Conservation (phyloP, 2,888 invertebrate species). For the Cataglyphis cursor region DNA sequence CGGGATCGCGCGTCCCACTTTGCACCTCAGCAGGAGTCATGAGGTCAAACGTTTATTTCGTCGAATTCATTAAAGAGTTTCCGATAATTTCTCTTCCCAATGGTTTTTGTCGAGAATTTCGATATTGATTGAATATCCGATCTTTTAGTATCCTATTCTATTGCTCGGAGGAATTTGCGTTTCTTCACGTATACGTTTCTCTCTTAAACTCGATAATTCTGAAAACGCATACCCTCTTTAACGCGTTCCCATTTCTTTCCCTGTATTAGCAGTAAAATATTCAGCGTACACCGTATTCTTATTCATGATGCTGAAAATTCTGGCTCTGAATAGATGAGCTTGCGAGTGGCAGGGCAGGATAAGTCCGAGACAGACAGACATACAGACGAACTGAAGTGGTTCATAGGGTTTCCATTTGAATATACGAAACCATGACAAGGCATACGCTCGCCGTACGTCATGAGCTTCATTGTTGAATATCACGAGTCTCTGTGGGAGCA, state of each 20-base stretch:
- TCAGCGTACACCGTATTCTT: not conserved
- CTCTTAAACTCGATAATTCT: conserved; percentile 1
- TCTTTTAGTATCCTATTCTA: not conserved
- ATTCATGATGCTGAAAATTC: conserved; percentile 15
- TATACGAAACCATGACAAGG: conserved; percentile 41
- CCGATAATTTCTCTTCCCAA: not conserved
- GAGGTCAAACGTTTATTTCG: conserved; percentile 18
- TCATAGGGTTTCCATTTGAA: conserved; percentile 39
- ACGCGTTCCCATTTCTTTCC: not conserved
- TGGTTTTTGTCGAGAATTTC: conserved; percentile 2
- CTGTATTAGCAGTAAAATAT: not conserved
- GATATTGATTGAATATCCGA: conserved; percentile 8
- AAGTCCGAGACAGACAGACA: conserved; percentile 34
- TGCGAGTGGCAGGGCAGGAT: not conserved
- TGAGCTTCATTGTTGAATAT: conserved; percentile 50
- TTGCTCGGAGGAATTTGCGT: not conserved
- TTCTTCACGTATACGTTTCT: not conserved
- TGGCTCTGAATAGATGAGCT: conserved; percentile 21
- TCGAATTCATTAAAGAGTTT: not conserved
- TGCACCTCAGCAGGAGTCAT: not conserved
- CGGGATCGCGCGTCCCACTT: not conserved
- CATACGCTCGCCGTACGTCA: conserved; percentile 31
- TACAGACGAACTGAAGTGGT: conserved; percentile 28
- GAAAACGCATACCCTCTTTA: not conserved
- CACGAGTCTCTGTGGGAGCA: conserved; percentile 7